Conservation (phyloP, 2,113 vertebrate genomes). For the Helogale parvula region DNA sequence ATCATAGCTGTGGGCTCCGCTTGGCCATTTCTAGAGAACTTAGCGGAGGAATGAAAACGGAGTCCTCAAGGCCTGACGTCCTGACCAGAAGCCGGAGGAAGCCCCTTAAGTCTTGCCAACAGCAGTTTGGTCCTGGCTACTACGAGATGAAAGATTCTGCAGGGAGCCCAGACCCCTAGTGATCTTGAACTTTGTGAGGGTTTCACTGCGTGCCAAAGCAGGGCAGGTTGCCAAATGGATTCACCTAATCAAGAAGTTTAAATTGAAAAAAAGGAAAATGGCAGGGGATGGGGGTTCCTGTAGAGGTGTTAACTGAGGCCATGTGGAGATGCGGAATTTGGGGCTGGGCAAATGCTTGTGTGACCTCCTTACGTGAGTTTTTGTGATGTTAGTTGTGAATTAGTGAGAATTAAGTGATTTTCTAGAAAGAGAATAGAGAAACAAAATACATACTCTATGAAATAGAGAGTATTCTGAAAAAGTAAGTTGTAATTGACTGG, state of each 20-base stretch:
- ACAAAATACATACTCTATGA: not conserved
- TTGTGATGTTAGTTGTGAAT: not conserved
- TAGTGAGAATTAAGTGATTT: not conserved
- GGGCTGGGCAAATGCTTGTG: not conserved
- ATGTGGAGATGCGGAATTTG: not conserved
- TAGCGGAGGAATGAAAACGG: conserved; percentile 82
- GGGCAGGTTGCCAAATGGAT: conserved; percentile 88
- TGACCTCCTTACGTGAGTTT: not conserved
- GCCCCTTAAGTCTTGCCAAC: conserved; percentile 78
- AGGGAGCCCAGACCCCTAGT: conserved; percentile 91
- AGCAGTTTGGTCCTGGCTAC: conserved; percentile 84
- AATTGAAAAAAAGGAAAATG: not conserved
- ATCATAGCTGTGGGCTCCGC: conserved; percentile 89
- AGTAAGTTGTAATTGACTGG: not conserved
- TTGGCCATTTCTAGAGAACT: conserved; percentile 82
- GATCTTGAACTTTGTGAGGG: conserved; percentile 91
- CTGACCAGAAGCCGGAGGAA: conserved; percentile 89
- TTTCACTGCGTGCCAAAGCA: conserved; percentile 91
- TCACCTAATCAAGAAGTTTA: conserved; percentile 58
- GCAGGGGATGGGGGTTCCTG: not conserved
- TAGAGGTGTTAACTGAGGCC: not conserved
- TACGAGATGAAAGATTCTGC: conserved; percentile 91
- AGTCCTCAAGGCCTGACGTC: conserved; percentile 87
- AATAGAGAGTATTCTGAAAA: not conserved
- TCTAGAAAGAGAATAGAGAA: not conserved